These are phyloP conservation scores for Lepidurus couesii DNA, from an alignment of 1,140 invertebrate genomes.

Conservation along the genomic window DNA sequence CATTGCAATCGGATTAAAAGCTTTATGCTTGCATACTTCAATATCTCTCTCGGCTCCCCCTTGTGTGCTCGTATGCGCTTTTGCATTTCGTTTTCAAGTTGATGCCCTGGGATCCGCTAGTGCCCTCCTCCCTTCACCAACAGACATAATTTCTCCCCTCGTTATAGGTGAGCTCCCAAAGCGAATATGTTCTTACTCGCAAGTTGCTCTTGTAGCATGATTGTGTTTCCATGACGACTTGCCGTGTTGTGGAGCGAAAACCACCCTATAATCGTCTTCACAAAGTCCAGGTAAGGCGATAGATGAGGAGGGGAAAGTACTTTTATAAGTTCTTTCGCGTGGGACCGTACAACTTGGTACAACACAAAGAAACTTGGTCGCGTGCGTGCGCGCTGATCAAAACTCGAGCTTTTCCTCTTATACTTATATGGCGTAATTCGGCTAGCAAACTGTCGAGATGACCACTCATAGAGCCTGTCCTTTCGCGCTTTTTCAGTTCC, in stretches of 20 bases:
- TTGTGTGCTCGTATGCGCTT: background rate
- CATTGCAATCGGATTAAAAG: constrained; percentile 4
- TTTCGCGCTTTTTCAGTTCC: background rate
- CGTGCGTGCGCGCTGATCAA: background rate
- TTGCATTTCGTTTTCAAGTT: background rate
- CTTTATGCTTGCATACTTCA: constrained; percentile 10
- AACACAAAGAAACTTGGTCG: background rate
- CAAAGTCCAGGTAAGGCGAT: background rate
- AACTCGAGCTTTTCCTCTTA: background rate
- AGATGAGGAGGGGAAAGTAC: background rate
- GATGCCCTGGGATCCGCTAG: background rate
- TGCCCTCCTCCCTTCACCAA: constrained; percentile 9
- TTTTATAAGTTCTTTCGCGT: background rate
- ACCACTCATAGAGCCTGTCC: no score
- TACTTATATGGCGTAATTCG: background rate
- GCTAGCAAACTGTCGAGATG: no score
- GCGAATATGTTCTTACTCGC: background rate
- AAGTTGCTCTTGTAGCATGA: background rate
- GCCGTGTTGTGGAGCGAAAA: background rate
- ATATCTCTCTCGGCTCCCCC: background rate
- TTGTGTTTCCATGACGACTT: constrained; percentile 12
- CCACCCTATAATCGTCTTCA: constrained; percentile 4
- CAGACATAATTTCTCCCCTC: constrained; percentile 1
- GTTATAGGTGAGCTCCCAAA: background rate
- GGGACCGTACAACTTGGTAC: background rate